Conservation (phyloP, 1,140 invertebrate genomes). For the Thaumetopoea pityocampa region DNA sequence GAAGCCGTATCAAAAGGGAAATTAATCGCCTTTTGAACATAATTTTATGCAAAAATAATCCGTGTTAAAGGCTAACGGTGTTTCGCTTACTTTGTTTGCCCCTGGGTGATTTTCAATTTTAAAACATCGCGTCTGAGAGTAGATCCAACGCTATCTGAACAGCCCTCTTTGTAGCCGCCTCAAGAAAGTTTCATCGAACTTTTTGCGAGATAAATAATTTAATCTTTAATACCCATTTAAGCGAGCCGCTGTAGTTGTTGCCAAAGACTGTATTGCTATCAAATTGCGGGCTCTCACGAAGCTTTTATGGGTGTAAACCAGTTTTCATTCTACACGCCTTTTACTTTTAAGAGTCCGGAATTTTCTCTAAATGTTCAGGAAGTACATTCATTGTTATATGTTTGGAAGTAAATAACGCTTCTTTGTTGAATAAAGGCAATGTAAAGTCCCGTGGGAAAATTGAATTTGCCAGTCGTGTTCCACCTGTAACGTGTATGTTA, state of each 20-base stretch:
- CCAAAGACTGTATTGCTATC: constrained; percentile 40
- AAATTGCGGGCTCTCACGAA: constrained; percentile 37
- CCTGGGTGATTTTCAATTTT: constrained; percentile 33
- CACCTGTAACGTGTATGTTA: constrained; percentile 4
- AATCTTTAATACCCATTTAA: constrained; percentile 62
- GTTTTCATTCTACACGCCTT: constrained; percentile 24
- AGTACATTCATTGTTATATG: constrained; percentile 18
- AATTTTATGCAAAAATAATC: constrained; percentile 38
- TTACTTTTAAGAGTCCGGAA: constrained; percentile 14
- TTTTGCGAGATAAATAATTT: constrained; percentile 59
- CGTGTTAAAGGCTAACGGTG: constrained; percentile 33
- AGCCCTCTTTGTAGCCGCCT: constrained; percentile 40
- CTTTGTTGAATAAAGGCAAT: constrained; percentile 8
- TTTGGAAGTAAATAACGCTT: constrained; percentile 13
- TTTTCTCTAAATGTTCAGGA: constrained; percentile 13
- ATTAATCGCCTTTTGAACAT: constrained; percentile 35
- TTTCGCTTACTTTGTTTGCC: constrained; percentile 35
- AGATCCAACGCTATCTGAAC: constrained; percentile 17
- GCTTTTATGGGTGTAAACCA: constrained; percentile 38
- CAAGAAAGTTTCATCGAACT: constrained; percentile 44
- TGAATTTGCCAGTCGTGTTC: constrained; percentile 12
- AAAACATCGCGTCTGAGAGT: constrained; percentile 24
- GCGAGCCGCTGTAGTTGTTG: constrained; percentile 38
- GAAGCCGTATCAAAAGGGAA: constrained; percentile 27
- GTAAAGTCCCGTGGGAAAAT: constrained; percentile 4